phyloP scores from a whole-genome alignment of 2,797 vertebrate genomes.

The Mus caroli region DNA sequence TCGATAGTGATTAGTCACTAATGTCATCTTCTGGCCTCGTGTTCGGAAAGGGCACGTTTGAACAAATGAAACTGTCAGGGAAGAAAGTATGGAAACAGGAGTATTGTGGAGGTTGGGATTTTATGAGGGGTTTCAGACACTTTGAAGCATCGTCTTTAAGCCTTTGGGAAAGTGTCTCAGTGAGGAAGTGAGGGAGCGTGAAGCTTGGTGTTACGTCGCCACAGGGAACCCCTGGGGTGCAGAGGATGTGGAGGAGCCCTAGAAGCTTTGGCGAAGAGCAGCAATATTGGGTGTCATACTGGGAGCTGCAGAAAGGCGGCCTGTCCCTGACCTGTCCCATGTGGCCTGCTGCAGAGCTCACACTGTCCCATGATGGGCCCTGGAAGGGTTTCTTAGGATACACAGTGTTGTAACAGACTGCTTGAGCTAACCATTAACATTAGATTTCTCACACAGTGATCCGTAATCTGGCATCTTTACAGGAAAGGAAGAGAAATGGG shows the following conservation, averaged over 20 bases:
- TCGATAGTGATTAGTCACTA: background rate
- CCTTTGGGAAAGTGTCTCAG: background rate
- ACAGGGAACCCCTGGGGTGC: background rate
- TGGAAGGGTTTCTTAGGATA: background rate
- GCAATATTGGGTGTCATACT: background rate
- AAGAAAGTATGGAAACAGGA: background rate
- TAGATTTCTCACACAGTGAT: constrained; percentile 28
- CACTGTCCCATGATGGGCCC: background rate
- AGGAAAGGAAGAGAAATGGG: background rate
- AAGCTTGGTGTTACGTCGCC: background rate
- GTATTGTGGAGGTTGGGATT: background rate
- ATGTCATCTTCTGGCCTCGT: background rate
- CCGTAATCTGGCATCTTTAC: constrained; percentile 55
- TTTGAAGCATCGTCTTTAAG: background rate
- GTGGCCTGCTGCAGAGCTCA: background rate
- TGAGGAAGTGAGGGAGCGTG: background rate
- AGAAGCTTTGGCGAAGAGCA: background rate
- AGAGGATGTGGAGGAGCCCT: accelerated
- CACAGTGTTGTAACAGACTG: background rate
- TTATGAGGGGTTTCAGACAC: background rate
- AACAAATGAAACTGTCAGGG: background rate
- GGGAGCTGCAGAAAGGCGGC: background rate
- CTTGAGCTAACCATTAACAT: constrained; percentile 25
- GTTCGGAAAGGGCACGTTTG: background rate
- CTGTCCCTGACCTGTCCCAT: background rate